Percentiles rank a stretch among this genome's conserved stretches.
phyloP scores from a whole-genome alignment of 2,888 invertebrate species.

The Limenitis camilla region DNA sequence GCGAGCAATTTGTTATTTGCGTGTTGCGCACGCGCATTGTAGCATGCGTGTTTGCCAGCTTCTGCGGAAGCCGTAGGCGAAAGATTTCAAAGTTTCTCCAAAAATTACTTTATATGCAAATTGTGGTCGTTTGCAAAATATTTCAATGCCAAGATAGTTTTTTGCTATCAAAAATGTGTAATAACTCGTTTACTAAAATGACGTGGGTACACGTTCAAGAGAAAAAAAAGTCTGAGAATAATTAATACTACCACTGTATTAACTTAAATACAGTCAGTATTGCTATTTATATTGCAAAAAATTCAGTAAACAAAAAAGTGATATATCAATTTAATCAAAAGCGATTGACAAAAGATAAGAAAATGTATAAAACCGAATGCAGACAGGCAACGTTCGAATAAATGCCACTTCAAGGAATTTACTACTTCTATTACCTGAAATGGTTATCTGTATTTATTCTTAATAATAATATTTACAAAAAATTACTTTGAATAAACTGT shows the following conservation, averaged over 20 bases:
- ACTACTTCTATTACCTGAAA: slow-evolving; percentile 33
- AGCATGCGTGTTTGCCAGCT: slow-evolving; percentile 48
- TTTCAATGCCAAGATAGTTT: background rate
- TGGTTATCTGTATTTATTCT: slow-evolving; percentile 8
- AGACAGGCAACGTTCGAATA: slow-evolving; percentile 53
- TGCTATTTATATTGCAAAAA: background rate
- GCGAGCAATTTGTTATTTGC: slow-evolving; percentile 26
- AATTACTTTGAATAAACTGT: background rate
- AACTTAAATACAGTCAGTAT: background rate
- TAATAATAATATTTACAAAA: too few species aligned
- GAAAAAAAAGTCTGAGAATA: too few species aligned
- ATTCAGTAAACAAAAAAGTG: background rate
- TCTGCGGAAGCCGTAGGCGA: slow-evolving; percentile 56
- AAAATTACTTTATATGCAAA: slow-evolving; percentile 16
- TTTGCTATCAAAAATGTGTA: too few species aligned
- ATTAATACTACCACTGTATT: too few species aligned
- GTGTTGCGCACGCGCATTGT: slow-evolving; percentile 43
- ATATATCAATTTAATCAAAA: slow-evolving; percentile 8
- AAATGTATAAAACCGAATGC: slow-evolving; percentile 19
- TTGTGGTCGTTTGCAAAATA: background rate
- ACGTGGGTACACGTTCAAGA: too few species aligned
- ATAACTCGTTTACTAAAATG: too few species aligned
- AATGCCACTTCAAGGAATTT: slow-evolving; percentile 40
- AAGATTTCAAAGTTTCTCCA: slow-evolving; percentile 20
- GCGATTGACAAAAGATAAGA: slow-evolving; percentile 18